Percentiles rank a stretch among this genome's conserved stretches.
Conservation (phyloP, 2,113 vertebrate species). For the Prinia subflava region DNA sequence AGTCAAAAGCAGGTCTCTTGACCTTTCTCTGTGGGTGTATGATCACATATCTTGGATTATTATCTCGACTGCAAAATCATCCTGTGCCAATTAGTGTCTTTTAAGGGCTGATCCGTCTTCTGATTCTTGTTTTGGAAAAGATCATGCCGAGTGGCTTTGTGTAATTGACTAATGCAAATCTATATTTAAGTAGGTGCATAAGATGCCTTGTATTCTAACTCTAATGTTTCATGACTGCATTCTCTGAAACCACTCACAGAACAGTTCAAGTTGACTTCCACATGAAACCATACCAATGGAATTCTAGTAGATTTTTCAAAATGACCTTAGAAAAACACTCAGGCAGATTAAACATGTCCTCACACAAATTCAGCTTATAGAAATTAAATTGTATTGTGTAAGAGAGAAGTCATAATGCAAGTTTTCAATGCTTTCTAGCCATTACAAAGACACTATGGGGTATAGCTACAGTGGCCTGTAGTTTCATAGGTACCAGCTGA, state of each 20-base stretch:
- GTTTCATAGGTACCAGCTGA: neutral
- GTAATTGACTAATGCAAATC: neutral
- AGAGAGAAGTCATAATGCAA: neutral
- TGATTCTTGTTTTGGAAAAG: neutral
- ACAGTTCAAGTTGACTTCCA: neutral
- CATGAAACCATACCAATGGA: neutral
- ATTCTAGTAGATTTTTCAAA: neutral
- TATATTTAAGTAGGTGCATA: neutral
- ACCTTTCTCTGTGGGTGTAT: neutral
- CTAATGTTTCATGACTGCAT: neutral
- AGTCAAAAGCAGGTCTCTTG: neutral
- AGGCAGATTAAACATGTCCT: neutral
- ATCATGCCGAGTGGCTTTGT: neutral
- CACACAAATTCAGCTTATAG: neutral
- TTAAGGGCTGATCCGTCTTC: neutral
- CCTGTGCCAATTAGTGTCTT: neutral
- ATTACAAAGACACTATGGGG: fast-evolving
- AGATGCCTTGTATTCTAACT: neutral
- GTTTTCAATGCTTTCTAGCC: neutral
- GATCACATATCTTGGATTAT: neutral
- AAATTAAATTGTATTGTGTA: neutral
- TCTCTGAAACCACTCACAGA: neutral
- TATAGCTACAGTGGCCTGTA: neutral
- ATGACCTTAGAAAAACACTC: neutral
- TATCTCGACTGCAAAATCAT: neutral